A percentile compares a stretch with the other conserved stretches of the same genome.
These are phyloP conservation scores for Eustalomyia histrio DNA, from an alignment of 2,888 invertebrate species.

Conservation along the genomic window DNA sequence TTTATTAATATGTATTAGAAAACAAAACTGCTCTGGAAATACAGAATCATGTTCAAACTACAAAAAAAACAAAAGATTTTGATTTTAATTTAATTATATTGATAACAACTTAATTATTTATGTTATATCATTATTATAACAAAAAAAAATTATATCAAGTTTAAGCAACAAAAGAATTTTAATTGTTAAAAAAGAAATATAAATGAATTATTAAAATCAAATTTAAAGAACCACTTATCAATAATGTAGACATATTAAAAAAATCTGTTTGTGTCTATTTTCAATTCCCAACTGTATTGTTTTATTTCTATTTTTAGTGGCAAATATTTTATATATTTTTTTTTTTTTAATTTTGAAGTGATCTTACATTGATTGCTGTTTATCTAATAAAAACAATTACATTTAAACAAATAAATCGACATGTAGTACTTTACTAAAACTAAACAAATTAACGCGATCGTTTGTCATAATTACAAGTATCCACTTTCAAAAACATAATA, in stretches of 20 bases:
- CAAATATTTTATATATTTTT: too few species aligned
- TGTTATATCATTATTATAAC: conserved; percentile 20
- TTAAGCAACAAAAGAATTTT: neutral
- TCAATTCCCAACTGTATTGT: neutral
- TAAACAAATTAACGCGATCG: conserved; percentile 75
- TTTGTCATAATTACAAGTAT: conserved; percentile 60
- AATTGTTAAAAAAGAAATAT: neutral
- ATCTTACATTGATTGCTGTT: too few species aligned
- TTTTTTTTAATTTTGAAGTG: neutral
- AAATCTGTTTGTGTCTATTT: neutral
- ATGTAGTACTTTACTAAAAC: conserved; percentile 48
- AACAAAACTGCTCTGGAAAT: conserved; percentile 22
- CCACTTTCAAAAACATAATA: neutral
- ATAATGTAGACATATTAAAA: neutral
- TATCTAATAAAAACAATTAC: too few species aligned
- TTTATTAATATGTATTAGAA: conserved; percentile 32
- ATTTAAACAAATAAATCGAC: neutral
- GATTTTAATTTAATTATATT: conserved; percentile 35
- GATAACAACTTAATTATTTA: conserved; percentile 35
- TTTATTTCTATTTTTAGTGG: neutral
- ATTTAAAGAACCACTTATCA: neutral
- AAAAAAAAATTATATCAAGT: conserved; percentile 1
- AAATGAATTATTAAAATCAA: neutral
- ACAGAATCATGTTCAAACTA: neutral
- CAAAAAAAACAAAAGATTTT: neutral